Conservation (phyloP, 2,113 vertebrate genomes). For the Pedetes capensis region DNA sequence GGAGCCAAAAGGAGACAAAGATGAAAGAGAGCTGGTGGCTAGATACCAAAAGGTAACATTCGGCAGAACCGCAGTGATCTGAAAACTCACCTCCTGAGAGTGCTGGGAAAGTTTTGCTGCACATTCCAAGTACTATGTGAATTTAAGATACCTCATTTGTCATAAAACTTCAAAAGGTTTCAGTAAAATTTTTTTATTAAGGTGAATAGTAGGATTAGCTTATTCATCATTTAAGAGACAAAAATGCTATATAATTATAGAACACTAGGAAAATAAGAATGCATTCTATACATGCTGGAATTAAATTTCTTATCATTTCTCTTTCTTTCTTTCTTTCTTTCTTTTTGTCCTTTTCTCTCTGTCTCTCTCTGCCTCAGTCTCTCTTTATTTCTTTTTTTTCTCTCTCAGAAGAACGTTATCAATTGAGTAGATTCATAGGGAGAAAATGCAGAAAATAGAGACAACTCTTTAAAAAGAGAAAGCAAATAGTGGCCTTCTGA, state of each 20-base stretch:
- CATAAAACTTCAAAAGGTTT: constrained; percentile 21
- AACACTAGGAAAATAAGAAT: constrained; percentile 30
- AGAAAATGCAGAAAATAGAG: constrained; percentile 5
- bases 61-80: background rate
- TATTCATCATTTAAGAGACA: constrained; percentile 37
- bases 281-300: constrained; percentile 40
- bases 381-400: background rate
- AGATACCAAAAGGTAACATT: background rate
- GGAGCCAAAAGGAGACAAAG: constrained; percentile 28
- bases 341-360: background rate
- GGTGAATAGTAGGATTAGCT: constrained; percentile 41
- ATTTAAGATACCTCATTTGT: constrained; percentile 41
- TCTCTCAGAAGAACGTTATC: constrained; percentile 28
- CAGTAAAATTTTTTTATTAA: constrained; percentile 27
- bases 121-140: constrained; percentile 23
- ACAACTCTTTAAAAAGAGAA: constrained; percentile 33
- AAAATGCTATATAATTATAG: background rate
- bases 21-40: background rate
- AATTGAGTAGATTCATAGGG: background rate
- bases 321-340: background rate
- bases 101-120: background rate
- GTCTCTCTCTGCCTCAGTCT: too few species aligned
- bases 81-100: background rate
- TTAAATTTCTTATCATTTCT: constrained; percentile 2
- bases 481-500: background rate